Evolutionary conservation across 2,113 vertebrate genomes (phyloP), one percentile per base, ranked within the genome.

Genomic region (Ciconia boyciana): DNA sequence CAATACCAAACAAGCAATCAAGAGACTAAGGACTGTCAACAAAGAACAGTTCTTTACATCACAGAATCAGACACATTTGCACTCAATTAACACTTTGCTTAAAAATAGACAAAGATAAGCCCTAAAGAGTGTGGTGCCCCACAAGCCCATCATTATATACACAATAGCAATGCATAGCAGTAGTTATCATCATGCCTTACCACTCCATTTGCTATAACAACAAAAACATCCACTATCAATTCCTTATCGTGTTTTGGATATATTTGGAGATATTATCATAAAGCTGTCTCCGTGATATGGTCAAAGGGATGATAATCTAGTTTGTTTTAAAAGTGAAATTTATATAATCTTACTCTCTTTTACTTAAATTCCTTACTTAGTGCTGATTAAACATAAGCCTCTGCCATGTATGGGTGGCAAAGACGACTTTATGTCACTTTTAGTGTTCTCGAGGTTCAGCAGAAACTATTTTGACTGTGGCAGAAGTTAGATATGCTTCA

Each of bases 71-170:
- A 96, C 78, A 93, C 61, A 95, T 90, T 97, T 93, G 75, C 87
- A 93, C 81, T 97, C 81, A 88, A 75, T 96, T 96, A 97, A 92
- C 72, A 60, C 93, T 77, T 80, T 84, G 65, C 51, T 95, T 93
- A 94, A 97, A 97, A 97, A 96, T 94, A 97, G 65, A 87, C 84
- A 88, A 96, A 96, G 91, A 96, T 93, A 96, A 97, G 83, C 39
- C 60, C 60, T 94, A 66, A 90, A 89, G 87, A 95, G 66, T 24
- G 84, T 89, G 77, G 44, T 86, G 66, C 71, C 92, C 26, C 54
- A 72, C 58, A 86, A 83, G 32, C 71, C n/a, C 81, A 43, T 79
- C 87, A 39, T 86, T 89, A 41, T 89, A 93, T 89, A 57, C 51
- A 79, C 79, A 83, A 95, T 7, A 52, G 74, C 48, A 80, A 54